phyloP scores from a whole-genome alignment of 2,888 invertebrate species.

The Drepanosiphum platanoidis region DNA sequence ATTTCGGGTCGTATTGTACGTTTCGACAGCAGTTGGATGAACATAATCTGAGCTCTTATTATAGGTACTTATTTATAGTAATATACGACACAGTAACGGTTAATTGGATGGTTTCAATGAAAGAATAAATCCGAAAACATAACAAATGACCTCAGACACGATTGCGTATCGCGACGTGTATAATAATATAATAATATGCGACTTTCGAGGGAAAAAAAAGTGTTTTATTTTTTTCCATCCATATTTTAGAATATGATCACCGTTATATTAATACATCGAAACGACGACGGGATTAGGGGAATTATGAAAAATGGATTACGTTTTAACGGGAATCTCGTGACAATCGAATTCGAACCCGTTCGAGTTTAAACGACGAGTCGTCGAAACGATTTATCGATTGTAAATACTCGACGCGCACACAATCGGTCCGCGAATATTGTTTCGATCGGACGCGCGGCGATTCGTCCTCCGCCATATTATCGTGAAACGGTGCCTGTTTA shows the following conservation, averaged over 20 bases:
- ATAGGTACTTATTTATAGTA: background rate
- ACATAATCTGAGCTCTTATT: background rate
- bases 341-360: background rate
- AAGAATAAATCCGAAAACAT: background rate
- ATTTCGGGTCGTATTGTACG: background rate
- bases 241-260: background rate
- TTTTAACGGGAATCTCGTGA: background rate
- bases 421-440: background rate
- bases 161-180: too few species aligned
- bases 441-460: background rate
- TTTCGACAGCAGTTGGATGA: background rate
- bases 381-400: too few species aligned
- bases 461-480: background rate
- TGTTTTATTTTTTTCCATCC: background rate
- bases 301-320: constrained; percentile 3
- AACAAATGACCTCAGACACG: background rate
- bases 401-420: background rate
- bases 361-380: too few species aligned
- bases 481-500: background rate
- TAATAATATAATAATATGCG: background rate
- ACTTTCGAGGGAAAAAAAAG: background rate
- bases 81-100: background rate
- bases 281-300: background rate
- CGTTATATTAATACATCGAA: background rate
- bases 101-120: constrained; percentile 11